Conservation (phyloP, 2,113 vertebrate species). For the Mirounga angustirostris region DNA sequence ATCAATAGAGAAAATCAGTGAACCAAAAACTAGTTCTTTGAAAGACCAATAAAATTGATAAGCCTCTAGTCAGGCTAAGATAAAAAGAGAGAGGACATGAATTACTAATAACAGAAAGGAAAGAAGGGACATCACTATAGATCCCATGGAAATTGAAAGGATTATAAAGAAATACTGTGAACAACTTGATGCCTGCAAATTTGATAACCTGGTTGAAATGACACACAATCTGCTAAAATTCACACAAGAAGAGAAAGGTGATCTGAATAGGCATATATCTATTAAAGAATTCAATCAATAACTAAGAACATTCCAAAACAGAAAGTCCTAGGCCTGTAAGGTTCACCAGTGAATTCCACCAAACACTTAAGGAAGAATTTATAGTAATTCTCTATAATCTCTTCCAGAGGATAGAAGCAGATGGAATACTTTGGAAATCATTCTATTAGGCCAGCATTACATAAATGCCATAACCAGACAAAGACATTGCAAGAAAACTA, state of each 20-base stretch:
- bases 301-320: neutral
- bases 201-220: neutral
- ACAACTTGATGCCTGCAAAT: neutral
- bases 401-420: neutral
- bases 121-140: neutral
- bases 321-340: neutral
- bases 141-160: neutral
- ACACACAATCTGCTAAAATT: neutral
- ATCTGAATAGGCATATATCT: neutral
- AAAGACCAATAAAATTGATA: neutral
- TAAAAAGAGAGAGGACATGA: neutral
- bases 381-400: neutral
- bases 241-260: neutral
- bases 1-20: neutral
- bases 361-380: neutral
- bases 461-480: neutral
- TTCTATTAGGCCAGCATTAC: neutral
- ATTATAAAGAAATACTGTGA: neutral
- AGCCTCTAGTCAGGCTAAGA: neutral
- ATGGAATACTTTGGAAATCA: neutral
- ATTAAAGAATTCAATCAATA: neutral
- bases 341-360: neutral
- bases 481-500: neutral
- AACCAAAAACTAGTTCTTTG: neutral
- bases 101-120: neutral